phyloP scores from a whole-genome alignment of 2,888 invertebrate species.

The Oscheius myriophilus region DNA sequence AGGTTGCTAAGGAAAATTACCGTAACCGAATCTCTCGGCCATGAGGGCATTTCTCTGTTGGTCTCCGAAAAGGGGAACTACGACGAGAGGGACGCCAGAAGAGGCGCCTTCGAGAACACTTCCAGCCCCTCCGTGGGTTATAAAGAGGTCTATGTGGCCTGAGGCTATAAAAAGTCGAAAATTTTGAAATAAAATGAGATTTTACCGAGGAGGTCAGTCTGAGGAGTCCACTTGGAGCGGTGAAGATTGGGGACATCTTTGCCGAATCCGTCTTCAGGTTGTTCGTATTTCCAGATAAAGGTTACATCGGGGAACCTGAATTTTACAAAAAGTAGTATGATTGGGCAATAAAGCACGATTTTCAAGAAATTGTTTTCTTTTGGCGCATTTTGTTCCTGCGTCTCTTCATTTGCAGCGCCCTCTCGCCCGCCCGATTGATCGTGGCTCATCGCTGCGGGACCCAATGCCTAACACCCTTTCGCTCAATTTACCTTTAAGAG shows the following conservation, averaged over 20 bases:
- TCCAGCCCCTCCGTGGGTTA: conserved; percentile 19
- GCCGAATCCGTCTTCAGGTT: conserved; percentile 31
- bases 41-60: conserved; percentile 12
- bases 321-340: too few species aligned
- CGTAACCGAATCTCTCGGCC: conserved; percentile 9
- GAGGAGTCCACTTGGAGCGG: conserved; percentile 16
- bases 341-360: too few species aligned
- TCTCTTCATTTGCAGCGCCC: too few species aligned
- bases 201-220: conserved; percentile 18
- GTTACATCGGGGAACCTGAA: conserved; percentile 32
- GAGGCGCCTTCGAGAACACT: conserved; percentile 6
- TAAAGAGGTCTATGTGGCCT: conserved; percentile 75
- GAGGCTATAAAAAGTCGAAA: conserved; percentile 73
- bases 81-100: conserved; percentile 1
- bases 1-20: not conserved
- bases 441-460: too few species aligned
- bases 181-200: not conserved
- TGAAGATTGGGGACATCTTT: conserved; percentile 10
- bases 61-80: conserved; percentile 19
- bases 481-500: too few species aligned
- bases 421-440: too few species aligned
- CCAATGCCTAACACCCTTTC: too few species aligned
- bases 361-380: too few species aligned
- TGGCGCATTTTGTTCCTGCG: too few species aligned
- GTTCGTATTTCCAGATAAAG: conserved; percentile 60